phyloP scores from a whole-genome alignment of 2,888 invertebrate genomes.

The Diaphora mendica region DNA sequence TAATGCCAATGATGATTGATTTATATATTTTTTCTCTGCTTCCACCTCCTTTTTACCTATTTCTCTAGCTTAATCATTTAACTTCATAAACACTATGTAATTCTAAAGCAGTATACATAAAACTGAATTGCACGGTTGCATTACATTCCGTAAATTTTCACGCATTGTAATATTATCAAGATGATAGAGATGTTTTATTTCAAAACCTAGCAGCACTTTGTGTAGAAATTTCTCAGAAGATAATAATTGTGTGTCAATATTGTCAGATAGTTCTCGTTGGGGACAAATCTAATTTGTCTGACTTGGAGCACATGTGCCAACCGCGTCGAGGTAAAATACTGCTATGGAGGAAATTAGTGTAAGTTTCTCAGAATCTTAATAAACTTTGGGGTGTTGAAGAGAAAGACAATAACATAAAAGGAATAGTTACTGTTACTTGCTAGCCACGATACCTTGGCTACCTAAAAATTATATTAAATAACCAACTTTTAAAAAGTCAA shows the following conservation, averaged over 20 bases:
- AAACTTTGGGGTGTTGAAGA: background rate
- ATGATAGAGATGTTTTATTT: background rate
- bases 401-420: background rate
- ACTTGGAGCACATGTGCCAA: conserved; percentile 28
- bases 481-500: too few species aligned
- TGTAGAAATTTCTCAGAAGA: background rate
- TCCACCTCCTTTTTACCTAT: too few species aligned
- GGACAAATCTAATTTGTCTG: conserved; percentile 35
- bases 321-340: conserved; percentile 1
- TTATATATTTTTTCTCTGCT: too few species aligned
- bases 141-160: background rate
- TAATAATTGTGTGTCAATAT: conserved; percentile 13
- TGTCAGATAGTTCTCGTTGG: background rate
- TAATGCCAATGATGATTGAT: too few species aligned
- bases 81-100: background rate
- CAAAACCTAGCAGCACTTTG: background rate
- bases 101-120: background rate
- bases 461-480: too few species aligned
- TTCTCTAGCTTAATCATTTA: background rate
- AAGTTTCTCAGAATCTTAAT: background rate
- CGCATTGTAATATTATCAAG: background rate
- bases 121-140: background rate
- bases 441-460: too few species aligned
- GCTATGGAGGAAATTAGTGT: background rate
- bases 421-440: too few species aligned